phyloP scores from a whole-genome alignment of 2,797 vertebrate genomes.

The Eleutherodactylus coqui region DNA sequence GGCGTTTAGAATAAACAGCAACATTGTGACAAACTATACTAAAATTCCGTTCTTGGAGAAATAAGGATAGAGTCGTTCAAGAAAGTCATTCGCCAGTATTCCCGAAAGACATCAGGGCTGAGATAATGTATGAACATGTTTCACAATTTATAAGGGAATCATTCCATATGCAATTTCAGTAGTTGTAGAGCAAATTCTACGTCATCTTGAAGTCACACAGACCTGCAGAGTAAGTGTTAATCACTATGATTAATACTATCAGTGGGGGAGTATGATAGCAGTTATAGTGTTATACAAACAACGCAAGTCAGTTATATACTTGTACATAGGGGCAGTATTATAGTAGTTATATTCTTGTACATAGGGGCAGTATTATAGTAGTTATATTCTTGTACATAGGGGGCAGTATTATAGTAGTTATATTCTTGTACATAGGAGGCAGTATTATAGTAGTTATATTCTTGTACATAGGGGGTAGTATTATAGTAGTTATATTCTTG shows the following conservation, averaged over 20 bases:
- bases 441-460: background rate
- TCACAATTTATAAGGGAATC: background rate
- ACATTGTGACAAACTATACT: background rate
- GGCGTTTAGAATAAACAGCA: background rate
- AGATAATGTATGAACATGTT: background rate
- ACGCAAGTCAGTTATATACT: too few relatives aligned
- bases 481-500: too few relatives aligned
- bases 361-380: constrained; percentile 5
- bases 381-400: constrained; percentile 6
- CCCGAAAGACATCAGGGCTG: background rate
- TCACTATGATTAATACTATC: too few relatives aligned
- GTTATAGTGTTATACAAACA: too few relatives aligned
- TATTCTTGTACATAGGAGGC: background rate
- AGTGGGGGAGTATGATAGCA: too few relatives aligned
- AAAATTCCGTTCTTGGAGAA: background rate
- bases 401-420: background rate
- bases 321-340: background rate
- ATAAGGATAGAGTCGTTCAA: background rate
- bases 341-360: background rate
- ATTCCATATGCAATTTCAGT: background rate
- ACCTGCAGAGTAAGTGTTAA: background rate
- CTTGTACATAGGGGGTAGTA: background rate
- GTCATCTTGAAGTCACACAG: background rate
- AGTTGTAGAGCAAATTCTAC: background rate
- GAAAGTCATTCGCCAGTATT: background rate